These are phyloP conservation scores for Eulithis prunata DNA, from an alignment of 2,888 invertebrate species.

Conservation along the genomic window DNA sequence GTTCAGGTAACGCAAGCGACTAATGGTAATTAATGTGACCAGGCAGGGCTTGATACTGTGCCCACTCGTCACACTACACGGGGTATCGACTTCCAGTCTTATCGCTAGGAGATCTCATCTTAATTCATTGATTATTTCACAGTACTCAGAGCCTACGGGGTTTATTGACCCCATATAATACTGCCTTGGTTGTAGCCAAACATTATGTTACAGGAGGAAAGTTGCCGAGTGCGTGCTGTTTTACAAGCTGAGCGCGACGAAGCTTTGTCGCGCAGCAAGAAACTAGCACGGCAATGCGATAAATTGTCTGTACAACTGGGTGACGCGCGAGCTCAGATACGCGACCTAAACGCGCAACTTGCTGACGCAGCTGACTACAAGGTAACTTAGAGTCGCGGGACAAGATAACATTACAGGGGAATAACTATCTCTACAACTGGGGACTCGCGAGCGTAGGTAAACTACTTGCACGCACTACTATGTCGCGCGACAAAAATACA, in stretches of 20 bases:
- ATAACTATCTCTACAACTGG: too few relatives aligned
- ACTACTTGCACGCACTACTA: too few relatives aligned
- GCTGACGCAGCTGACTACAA: conserved; percentile 95
- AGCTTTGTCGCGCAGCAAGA: conserved; percentile 88
- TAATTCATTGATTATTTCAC: too few relatives aligned
- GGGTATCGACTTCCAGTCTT: too few relatives aligned
- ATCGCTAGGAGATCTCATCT: too few relatives aligned
- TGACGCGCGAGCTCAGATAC: conserved; percentile 91
- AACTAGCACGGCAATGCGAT: conserved; percentile 92
- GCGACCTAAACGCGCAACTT: conserved; percentile 93
- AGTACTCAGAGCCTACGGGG: too few relatives aligned
- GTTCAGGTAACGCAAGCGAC: conserved; percentile 86
- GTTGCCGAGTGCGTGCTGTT: conserved; percentile 74
- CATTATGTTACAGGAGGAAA: conserved; percentile 64
- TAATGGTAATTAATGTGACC: too few relatives aligned
- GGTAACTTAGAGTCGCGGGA: conserved; percentile 56
- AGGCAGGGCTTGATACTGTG: too few relatives aligned
- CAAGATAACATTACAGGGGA: too few relatives aligned
- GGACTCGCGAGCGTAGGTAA: too few relatives aligned
- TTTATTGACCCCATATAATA: not conserved
- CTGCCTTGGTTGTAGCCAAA: not conserved
- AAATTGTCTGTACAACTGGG: conserved; percentile 90
- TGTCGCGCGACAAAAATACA: too few relatives aligned
- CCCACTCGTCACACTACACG: not conserved
- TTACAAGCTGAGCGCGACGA: conserved; percentile 88